phyloP scores from a whole-genome alignment of 2,113 vertebrate genomes.

The Blennius ocellaris region DNA sequence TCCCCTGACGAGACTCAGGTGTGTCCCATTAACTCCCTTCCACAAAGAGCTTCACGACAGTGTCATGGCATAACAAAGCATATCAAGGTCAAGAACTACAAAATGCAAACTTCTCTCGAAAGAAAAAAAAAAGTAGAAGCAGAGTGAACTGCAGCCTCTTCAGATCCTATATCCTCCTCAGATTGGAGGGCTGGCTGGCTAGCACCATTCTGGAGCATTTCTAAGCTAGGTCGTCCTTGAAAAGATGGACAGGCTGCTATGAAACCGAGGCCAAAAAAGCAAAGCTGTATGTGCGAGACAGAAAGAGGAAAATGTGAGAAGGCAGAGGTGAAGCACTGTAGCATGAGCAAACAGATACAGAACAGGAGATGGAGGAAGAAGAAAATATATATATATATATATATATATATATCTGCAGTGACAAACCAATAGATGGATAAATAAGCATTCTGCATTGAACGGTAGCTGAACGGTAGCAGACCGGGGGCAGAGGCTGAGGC shows the following conservation, averaged over 20 bases:
- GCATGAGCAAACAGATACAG: background rate
- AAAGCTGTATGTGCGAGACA: slow-evolving; percentile 19
- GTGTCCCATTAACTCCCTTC: too few species aligned
- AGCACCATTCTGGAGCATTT: slow-evolving; percentile 18
- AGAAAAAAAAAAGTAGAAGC: too few species aligned
- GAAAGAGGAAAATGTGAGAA: slow-evolving; percentile 21
- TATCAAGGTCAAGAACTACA: too few species aligned
- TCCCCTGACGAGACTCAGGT: too few species aligned
- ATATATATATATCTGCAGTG: background rate
- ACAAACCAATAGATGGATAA: slow-evolving; percentile 2
- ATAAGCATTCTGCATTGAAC: slow-evolving; percentile 9
- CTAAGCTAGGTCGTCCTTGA: slow-evolving; percentile 44
- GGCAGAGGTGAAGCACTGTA: background rate
- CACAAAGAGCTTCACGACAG: too few species aligned
- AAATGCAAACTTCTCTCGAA: too few species aligned
- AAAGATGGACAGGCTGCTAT: slow-evolving; percentile 38
- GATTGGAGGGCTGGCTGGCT: background rate
- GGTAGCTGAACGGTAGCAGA: slow-evolving; percentile 9
- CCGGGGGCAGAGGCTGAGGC: background rate
- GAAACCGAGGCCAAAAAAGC: slow-evolving; percentile 28
- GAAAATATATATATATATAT: too few species aligned
- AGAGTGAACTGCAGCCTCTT: too few species aligned
- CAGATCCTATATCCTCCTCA: too few species aligned
- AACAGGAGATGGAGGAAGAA: background rate
- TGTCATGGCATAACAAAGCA: too few species aligned